These are phyloP conservation scores for Eupsilia transversa DNA, from an alignment of 2,888 invertebrate genomes.

Conservation along the genomic window DNA sequence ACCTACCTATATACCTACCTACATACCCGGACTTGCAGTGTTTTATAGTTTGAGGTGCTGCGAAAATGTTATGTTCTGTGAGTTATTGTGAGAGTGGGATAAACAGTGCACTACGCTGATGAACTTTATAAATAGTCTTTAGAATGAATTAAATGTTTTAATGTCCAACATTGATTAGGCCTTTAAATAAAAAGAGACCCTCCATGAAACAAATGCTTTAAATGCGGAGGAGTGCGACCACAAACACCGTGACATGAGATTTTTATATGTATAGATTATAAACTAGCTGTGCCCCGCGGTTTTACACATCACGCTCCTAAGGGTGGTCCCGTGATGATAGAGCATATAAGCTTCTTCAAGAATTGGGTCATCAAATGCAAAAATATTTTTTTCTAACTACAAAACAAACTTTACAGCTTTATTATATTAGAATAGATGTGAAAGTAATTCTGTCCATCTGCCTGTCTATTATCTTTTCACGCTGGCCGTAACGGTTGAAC, in stretches of 20 bases:
- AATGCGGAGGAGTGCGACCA: no score
- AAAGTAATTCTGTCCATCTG: no score
- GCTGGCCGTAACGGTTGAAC: background rate
- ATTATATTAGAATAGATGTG: background rate
- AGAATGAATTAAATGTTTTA: background rate
- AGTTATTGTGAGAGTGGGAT: slow-evolving; percentile 30
- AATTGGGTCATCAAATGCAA: background rate
- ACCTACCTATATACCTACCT: no score
- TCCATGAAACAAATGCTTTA: no score
- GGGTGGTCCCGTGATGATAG: no score
- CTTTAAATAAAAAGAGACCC: no score
- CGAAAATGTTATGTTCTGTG: slow-evolving; percentile 37
- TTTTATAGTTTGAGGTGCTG: slow-evolving; percentile 48
- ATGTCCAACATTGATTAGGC: no score
- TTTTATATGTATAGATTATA: no score
- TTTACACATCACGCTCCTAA: background rate
- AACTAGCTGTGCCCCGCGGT: no score
- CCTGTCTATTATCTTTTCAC: background rate
- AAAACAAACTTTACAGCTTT: background rate
- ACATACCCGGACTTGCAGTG: slow-evolving; percentile 41
- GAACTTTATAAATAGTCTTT: slow-evolving; percentile 1
- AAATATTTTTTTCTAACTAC: background rate
- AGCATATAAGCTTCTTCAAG: background rate
- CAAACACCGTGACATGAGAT: no score
- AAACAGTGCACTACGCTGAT: slow-evolving; percentile 31